Conservation (phyloP, 2,113 vertebrate genomes). For the Polypterus bichir region DNA sequence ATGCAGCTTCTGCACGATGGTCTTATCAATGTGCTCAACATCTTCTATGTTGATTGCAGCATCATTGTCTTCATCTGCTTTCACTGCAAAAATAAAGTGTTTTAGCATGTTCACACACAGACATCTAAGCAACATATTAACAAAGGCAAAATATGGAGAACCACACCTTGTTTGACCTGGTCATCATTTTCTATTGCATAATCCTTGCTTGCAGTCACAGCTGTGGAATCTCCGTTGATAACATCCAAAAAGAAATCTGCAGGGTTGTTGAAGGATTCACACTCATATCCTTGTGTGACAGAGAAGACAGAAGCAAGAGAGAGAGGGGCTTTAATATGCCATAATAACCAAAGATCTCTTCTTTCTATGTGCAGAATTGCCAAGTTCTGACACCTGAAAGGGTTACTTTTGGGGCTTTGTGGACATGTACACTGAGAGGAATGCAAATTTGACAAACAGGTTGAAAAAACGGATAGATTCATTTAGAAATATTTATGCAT, state of each 20-base stretch:
- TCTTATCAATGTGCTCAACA: neutral
- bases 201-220: constrained; percentile 29
- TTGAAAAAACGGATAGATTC: too few relatives aligned
- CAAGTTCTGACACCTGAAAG: too few relatives aligned
- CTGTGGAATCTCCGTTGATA: constrained; percentile 43
- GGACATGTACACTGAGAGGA: too few relatives aligned
- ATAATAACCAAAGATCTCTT: too few relatives aligned
- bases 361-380: too few relatives aligned
- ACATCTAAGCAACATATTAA: neutral
- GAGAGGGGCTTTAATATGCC: too few relatives aligned
- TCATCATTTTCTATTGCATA: neutral
- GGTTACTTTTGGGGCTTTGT: too few relatives aligned
- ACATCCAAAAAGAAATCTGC: constrained; percentile 47
- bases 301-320: too few relatives aligned
- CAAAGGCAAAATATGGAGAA: neutral
- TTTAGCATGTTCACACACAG: neutral
- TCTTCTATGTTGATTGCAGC: neutral
- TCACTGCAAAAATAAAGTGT: neutral
- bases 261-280: constrained; percentile 45
- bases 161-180: neutral
- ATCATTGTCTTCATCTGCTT: neutral
- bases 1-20: constrained; percentile 28
- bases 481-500: too few relatives aligned
- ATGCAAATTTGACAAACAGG: too few relatives aligned
- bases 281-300: constrained; percentile 33